Conservation (phyloP, 2,113 vertebrate species). For the Nibea coibor region DNA sequence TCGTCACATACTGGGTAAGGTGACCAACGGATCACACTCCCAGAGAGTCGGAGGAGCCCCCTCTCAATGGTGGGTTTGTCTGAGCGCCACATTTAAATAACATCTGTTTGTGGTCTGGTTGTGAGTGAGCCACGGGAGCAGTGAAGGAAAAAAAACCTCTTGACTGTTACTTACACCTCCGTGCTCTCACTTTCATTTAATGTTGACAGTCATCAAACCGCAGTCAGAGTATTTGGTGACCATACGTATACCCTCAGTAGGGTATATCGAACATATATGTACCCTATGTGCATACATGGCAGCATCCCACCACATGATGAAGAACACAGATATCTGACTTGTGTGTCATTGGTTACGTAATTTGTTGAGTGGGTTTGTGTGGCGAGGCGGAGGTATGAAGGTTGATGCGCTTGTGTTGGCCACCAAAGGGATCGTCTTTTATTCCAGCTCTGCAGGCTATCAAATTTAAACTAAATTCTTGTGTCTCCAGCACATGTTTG, state of each 20-base stretch:
- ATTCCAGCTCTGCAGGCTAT: slow-evolving; percentile 34
- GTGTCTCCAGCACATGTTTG: slow-evolving; percentile 30
- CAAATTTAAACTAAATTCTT: slow-evolving; percentile 21
- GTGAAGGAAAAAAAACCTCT: slow-evolving; percentile 34
- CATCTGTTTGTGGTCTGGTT: slow-evolving; percentile 74
- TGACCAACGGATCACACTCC: slow-evolving; percentile 32
- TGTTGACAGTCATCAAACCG: slow-evolving; percentile 35
- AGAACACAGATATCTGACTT: slow-evolving; percentile 26
- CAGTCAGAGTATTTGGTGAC: slow-evolving; percentile 15
- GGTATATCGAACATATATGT: not conserved
- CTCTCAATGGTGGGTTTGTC: slow-evolving; percentile 42
- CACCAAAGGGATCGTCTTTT: too few relatives aligned
- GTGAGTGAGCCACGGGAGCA: slow-evolving; percentile 36
- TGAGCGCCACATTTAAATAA: slow-evolving; percentile 62
- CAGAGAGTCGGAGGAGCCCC: slow-evolving; percentile 18
- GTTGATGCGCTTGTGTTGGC: not conserved
- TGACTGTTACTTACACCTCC: slow-evolving; percentile 44
- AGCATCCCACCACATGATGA: slow-evolving; percentile 35
- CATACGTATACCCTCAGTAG: not conserved
- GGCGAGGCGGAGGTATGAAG: slow-evolving; percentile 19
- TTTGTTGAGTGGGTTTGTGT: slow-evolving; percentile 9
- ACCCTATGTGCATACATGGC: not conserved
- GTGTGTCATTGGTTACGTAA: slow-evolving; percentile 12
- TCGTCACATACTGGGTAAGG: slow-evolving; percentile 10
- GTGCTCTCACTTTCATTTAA: slow-evolving; percentile 33